Evolutionary conservation across 2,888 invertebrate genomes (phyloP).

Genomic region (Prosopocoilus inquinatus): DNA sequence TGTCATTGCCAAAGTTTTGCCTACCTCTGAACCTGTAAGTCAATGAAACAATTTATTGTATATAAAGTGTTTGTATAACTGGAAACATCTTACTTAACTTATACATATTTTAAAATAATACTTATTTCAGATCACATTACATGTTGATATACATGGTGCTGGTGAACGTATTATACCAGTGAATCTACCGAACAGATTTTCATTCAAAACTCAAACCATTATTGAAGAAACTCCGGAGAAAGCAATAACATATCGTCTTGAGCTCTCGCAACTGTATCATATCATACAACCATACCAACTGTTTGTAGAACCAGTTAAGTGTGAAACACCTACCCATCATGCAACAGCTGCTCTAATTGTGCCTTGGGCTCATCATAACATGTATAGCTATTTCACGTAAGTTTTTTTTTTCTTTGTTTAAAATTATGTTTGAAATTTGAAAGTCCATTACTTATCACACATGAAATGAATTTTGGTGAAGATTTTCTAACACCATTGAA

Average conservation of each 20-base stretch:
- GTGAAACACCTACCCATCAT: constrained; percentile 53
- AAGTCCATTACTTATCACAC: no score
- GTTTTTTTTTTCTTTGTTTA: constrained; percentile 31
- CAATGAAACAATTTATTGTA: not conserved
- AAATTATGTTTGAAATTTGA: constrained; percentile 6
- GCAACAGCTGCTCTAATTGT: constrained; percentile 61
- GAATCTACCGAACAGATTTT: constrained; percentile 39
- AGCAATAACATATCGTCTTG: constrained; percentile 61
- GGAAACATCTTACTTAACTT: no score
- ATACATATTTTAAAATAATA: not conserved
- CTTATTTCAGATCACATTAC: constrained; percentile 57
- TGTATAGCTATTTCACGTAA: constrained; percentile 62
- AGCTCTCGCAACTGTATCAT: constrained; percentile 57
- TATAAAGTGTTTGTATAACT: no score
- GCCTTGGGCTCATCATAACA: constrained; percentile 66
- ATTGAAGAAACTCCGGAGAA: constrained; percentile 57
- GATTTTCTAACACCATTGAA: no score
- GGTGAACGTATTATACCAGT: constrained; percentile 41
- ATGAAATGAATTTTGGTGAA: no score
- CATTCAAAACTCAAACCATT: constrained; percentile 45
- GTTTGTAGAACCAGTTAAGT: constrained; percentile 57
- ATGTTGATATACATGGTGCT: constrained; percentile 63
- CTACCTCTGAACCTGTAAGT: constrained; percentile 60
- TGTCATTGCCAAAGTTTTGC: constrained; percentile 65
- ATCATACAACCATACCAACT: constrained; percentile 62